Evolutionary conservation across 2,797 vertebrate genomes (phyloP).

Genomic region (Lepilemur septentrionalis): DNA sequence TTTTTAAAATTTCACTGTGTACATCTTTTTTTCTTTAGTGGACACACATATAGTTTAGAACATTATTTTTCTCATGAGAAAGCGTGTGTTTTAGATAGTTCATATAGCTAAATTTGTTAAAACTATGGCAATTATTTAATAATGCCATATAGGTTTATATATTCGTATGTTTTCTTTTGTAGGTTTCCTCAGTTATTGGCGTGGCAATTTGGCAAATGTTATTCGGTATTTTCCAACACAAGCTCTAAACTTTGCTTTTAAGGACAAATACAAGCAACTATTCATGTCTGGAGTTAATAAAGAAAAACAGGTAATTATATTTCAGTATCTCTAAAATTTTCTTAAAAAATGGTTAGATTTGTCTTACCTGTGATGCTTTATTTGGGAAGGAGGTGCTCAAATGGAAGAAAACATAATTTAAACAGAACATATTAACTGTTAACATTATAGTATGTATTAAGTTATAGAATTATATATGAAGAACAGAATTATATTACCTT

Average conservation of each 20-base stretch:
- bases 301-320: conserved; percentile 79
- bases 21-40: conserved; percentile 27
- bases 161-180: background rate
- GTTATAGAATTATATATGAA: background rate
- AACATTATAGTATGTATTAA: background rate
- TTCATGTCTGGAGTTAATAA: conserved; percentile 77
- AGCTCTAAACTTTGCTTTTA: conserved; percentile 83
- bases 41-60: background rate
- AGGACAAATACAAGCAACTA: conserved; percentile 80
- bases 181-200: conserved; percentile 80
- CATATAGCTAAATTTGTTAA: background rate
- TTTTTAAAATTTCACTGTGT: background rate
- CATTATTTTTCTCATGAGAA: conserved; percentile 17
- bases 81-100: background rate
- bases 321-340: conserved; percentile 50
- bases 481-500: background rate
- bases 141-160: background rate
- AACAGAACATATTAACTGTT: background rate
- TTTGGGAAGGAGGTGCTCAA: background rate
- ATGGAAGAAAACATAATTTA: background rate
- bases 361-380: conserved; percentile 4
- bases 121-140: background rate
- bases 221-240: conserved; percentile 78
- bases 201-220: conserved; percentile 75
- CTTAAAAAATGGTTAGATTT: conserved; percentile 1